Evolutionary conservation across 1,140 invertebrate genomes (phyloP), one percentile per base, ranked within the genome.

Genomic region (Hycleus cichorii): DNA sequence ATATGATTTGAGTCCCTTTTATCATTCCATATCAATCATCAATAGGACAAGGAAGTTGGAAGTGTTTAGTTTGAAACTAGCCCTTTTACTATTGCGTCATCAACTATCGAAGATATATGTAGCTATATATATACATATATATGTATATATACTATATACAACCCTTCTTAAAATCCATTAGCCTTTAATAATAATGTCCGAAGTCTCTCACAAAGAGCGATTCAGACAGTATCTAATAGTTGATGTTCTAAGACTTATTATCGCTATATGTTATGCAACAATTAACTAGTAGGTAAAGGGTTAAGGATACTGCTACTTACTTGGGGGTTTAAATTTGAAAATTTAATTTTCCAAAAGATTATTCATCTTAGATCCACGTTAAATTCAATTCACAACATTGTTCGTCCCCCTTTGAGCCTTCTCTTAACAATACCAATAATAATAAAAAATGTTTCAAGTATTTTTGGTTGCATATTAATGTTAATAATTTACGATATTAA

Each of bases 151-250:
- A 18, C 18, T 18, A 18, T 18, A 18, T 49, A 64, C 65, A 72
- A 70, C 71, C 71, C 69, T 72, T 72, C 68, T 68, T 69, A 71
- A 70, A 70, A 71, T 72, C 71, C 69, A 72, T 72, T 72, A 72
- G 69, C 67, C 66, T 64, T 64, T 69, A 70, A 68, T 72, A 72
- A 72, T 72, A 71, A 71, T 72, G 71, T 72, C 71, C 71, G 69
- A 72, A 71, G 69, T 69, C 64, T 18, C 18, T 66, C 69, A 69
- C 69, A 72, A 72, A 72, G 69, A 69, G 69, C 68, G 71, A 71
- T 70, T 67, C 62, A 59, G 63, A 40, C 59, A 32, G 32, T 52
- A 62, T 68, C 68, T 69, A 71, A 71, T 67, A 70, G 71, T 66
- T 58, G 54, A 49, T 67, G 64, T 69, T 32, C 32, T 32, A 69